Conservation (phyloP, 2,113 vertebrate species). For the Dunckerocampus dactyliophorus region DNA sequence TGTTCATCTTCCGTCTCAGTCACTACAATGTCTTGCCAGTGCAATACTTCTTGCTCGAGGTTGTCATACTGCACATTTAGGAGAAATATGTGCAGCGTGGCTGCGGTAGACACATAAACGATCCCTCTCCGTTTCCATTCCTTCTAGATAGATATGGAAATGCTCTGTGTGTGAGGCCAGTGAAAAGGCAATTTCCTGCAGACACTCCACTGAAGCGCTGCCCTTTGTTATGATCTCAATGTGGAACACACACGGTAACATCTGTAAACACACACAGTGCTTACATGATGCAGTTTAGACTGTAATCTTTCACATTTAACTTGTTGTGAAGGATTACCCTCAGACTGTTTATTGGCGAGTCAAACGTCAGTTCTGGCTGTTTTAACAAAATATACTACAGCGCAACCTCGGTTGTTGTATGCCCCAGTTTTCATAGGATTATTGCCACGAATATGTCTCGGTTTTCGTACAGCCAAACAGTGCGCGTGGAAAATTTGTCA, state of each 20-base stretch:
- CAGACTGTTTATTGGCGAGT: background rate
- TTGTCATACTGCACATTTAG: background rate
- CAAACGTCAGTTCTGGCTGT: background rate
- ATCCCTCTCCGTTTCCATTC: conserved; percentile 31
- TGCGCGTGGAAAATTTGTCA: too few species aligned
- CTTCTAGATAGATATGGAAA: conserved; percentile 51
- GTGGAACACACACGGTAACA: conserved; percentile 9
- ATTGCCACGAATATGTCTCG: too few species aligned
- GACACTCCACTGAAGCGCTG: conserved; percentile 10
- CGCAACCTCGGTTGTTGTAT: too few species aligned
- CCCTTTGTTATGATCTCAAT: conserved; percentile 48
- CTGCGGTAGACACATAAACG: conserved; percentile 27
- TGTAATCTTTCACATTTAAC: conserved; percentile 4
- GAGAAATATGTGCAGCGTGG: conserved; percentile 2
- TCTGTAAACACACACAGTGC: conserved; percentile 21
- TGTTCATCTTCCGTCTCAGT: conserved; percentile 1
- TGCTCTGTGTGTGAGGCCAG: conserved; percentile 22
- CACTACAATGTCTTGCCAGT: background rate
- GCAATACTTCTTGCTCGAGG: background rate
- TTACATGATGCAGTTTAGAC: conserved; percentile 13
- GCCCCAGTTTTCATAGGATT: too few species aligned
- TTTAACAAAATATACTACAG: background rate
- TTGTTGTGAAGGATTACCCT: background rate
- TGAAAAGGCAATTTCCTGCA: conserved; percentile 60
- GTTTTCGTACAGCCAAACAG: too few species aligned